Percentiles rank a stretch among this genome's conserved stretches.
These are phyloP conservation scores for Tenodera sinensis DNA, from an alignment of 2,888 invertebrate species.

Conservation along the genomic window DNA sequence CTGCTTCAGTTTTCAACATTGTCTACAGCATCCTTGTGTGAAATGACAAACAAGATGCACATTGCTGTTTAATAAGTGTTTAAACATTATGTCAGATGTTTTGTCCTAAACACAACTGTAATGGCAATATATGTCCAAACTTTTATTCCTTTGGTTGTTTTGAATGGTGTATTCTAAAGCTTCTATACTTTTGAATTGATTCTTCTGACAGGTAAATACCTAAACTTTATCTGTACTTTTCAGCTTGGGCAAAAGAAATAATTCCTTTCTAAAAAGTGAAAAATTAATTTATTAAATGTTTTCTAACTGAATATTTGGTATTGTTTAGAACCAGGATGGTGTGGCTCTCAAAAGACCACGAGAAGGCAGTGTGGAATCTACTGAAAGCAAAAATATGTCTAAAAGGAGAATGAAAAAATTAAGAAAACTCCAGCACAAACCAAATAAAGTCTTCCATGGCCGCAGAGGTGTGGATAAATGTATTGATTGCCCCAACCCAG, in stretches of 20 bases:
- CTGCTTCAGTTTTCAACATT: not conserved
- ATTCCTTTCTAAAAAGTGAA: not conserved
- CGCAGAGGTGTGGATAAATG: constrained; percentile 65
- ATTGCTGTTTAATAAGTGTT: not conserved
- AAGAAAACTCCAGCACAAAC: constrained; percentile 66
- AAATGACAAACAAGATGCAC: not conserved
- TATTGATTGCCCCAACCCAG: constrained; percentile 68
- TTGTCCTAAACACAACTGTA: not conserved
- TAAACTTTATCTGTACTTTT: not conserved
- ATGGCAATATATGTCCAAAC: not conserved
- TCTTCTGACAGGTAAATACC: no score
- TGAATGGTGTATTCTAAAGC: not conserved
- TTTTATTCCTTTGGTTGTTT: not conserved
- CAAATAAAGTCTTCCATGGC: constrained; percentile 53
- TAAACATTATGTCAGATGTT: not conserved
- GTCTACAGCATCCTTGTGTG: not conserved
- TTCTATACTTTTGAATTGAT: no score
- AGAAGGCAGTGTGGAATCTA: constrained; percentile 63
- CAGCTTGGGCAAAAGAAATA: no score
- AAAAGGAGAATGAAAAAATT: constrained; percentile 84
- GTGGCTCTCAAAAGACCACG: constrained; percentile 34
- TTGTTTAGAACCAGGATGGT: constrained; percentile 41
- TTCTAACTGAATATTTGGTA: constrained; percentile 15
- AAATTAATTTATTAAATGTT: not conserved
- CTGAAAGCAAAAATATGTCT: constrained; percentile 67